Evolutionary conservation across 2,113 vertebrate genomes (phyloP).

Genomic region (Odobenus rosmarus): DNA sequence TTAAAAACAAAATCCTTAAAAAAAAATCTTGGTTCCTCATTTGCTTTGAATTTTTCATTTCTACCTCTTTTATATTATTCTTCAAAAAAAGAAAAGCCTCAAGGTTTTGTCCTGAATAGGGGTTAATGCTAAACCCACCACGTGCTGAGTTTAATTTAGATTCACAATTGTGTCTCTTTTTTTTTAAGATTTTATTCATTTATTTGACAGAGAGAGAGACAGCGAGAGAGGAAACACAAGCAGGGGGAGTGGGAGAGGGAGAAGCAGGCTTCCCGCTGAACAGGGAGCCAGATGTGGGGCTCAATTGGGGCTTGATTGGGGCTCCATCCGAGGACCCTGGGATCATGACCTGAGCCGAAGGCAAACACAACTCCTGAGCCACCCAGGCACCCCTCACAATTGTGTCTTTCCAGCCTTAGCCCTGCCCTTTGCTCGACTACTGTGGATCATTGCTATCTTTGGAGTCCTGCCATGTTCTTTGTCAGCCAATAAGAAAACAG

Average conservation of each 20-base stretch:
- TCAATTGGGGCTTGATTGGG: too few species aligned
- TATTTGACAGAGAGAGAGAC: too few species aligned
- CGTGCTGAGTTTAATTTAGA: not conserved
- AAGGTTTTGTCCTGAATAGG: not conserved
- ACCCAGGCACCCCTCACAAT: too few species aligned
- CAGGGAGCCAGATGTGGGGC: too few species aligned
- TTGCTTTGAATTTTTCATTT: slow-evolving; percentile 24
- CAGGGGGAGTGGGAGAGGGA: too few species aligned
- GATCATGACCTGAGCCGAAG: too few species aligned
- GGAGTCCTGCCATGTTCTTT: not conserved
- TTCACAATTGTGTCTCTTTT: not conserved
- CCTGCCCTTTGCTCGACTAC: not conserved
- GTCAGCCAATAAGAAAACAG: not conserved
- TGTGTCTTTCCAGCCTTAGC: not conserved
- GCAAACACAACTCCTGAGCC: too few species aligned
- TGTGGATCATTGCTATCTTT: not conserved
- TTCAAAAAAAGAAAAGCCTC: not conserved
- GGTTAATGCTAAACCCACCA: not conserved
- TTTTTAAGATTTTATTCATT: too few species aligned
- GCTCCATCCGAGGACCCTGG: too few species aligned
- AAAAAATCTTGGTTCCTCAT: not conserved
- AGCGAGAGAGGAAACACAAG: too few species aligned
- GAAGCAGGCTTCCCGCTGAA: too few species aligned
- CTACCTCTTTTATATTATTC: not conserved
- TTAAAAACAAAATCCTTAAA: not conserved